These are phyloP conservation scores for Prosopocoilus inquinatus DNA, from an alignment of 2,888 invertebrate species.

Conservation along the genomic window DNA sequence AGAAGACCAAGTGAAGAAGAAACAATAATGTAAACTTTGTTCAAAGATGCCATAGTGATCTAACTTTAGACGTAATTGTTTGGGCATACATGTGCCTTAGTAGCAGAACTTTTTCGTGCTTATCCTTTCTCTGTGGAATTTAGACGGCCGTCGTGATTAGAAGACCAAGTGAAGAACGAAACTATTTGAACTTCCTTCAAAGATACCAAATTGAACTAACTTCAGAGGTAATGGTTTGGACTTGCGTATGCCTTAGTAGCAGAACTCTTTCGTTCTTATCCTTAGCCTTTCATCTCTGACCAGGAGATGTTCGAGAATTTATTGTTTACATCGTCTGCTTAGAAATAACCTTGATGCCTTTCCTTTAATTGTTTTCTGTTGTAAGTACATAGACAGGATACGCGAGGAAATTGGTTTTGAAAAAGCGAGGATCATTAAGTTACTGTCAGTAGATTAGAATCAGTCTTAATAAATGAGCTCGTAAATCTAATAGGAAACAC, in stretches of 20 bases:
- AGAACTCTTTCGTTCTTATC: too few relatives aligned
- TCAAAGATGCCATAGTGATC: neutral
- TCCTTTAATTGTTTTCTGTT: neutral
- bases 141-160: neutral
- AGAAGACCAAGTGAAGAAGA: neutral
- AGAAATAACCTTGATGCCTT: slow-evolving; percentile 6
- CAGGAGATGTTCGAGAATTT: too few relatives aligned
- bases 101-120: too few relatives aligned
- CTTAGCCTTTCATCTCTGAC: too few relatives aligned
- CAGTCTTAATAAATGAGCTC: too few relatives aligned
- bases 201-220: neutral
- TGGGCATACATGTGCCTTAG: neutral
- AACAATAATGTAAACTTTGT: neutral
- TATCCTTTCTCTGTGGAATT: too few relatives aligned
- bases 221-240: neutral
- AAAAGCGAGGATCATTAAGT: neutral
- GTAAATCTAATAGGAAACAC: slow-evolving; percentile 6
- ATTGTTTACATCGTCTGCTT: too few relatives aligned
- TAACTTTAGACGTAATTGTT: neutral
- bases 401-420: neutral
- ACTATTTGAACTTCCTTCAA: neutral
- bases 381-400: neutral
- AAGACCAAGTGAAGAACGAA: neutral
- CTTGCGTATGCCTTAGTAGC: neutral
- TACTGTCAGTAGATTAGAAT: too few relatives aligned